A percentile compares a stretch with the other conserved stretches of the same genome.
phyloP scores from a whole-genome alignment of 2,113 vertebrate genomes.

The Microcebus tavaratra region DNA sequence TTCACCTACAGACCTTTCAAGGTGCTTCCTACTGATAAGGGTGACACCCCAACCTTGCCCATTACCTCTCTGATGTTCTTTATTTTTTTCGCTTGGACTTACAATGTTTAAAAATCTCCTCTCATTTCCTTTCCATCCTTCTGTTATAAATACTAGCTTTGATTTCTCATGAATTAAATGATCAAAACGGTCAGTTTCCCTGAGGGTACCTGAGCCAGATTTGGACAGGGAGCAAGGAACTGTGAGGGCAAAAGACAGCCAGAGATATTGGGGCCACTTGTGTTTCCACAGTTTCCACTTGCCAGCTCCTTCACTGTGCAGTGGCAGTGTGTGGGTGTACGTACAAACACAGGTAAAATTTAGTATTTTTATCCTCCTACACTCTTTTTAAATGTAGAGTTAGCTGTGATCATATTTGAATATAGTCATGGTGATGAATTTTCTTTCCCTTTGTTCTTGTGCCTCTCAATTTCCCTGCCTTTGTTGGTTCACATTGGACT shows the following conservation, averaged over 20 bases:
- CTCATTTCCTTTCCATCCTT: background rate
- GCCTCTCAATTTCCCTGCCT: conserved; percentile 9
- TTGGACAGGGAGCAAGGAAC: background rate
- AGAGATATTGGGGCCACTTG: background rate
- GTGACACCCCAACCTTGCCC: background rate
- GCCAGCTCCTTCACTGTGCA: background rate
- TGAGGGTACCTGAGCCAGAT: background rate
- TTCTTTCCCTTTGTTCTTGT: conserved; percentile 47
- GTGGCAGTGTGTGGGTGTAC: background rate
- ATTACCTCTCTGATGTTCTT: background rate
- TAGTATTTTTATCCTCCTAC: conserved; percentile 32
- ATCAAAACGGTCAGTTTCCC: background rate
- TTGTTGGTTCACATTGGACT: background rate
- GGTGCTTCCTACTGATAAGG: background rate
- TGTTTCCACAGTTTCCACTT: no score
- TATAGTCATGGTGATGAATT: conserved; percentile 45
- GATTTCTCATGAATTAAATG: conserved; percentile 22
- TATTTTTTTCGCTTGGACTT: background rate
- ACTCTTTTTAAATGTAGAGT: background rate
- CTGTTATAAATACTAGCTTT: background rate
- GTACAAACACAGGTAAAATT: conserved; percentile 34
- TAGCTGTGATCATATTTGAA: conserved; percentile 47
- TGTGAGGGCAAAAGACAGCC: background rate
- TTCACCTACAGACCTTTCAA: background rate
- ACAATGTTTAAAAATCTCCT: background rate